Evolutionary conservation across 2,888 invertebrate genomes (phyloP).

Genomic region (Chloromyia formosa): DNA sequence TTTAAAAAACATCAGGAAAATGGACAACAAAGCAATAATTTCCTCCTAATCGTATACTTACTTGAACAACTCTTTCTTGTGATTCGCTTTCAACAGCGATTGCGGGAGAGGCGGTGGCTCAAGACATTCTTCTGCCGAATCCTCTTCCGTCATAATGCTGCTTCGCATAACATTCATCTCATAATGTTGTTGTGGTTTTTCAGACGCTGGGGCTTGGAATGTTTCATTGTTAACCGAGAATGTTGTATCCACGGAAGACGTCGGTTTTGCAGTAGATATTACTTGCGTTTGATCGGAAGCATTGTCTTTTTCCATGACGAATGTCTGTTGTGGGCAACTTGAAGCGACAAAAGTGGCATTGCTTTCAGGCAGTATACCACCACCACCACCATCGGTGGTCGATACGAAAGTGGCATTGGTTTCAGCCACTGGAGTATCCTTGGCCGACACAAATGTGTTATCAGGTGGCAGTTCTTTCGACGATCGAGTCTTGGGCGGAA

Average conservation of each 20-base stretch:
- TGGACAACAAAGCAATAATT: slow-evolving; percentile 8
- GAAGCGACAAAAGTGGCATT: slow-evolving; percentile 47
- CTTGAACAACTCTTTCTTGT: slow-evolving; percentile 63
- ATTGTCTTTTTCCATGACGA: slow-evolving; percentile 11
- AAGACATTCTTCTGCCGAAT: slow-evolving; percentile 53
- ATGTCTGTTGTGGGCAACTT: slow-evolving; percentile 18
- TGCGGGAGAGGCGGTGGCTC: slow-evolving; percentile 41
- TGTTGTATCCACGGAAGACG: slow-evolving; percentile 52
- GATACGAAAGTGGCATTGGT: slow-evolving; percentile 49
- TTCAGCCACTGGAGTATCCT: slow-evolving; percentile 50
- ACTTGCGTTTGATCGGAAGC: slow-evolving; percentile 6
- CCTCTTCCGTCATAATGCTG: slow-evolving; percentile 61
- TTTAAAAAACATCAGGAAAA: neutral
- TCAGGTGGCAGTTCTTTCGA: slow-evolving; percentile 37
- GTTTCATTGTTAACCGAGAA: slow-evolving; percentile 54
- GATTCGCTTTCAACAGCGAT: slow-evolving; percentile 52
- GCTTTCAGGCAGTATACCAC: slow-evolving; percentile 50
- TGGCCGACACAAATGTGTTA: slow-evolving; percentile 49
- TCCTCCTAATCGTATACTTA: slow-evolving; percentile 49
- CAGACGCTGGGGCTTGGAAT: slow-evolving; percentile 41
- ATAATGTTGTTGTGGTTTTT: neutral
- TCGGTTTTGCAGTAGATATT: neutral
- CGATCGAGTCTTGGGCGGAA: neutral
- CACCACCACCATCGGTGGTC: slow-evolving; percentile 16
- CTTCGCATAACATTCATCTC: slow-evolving; percentile 45